Conservation (phyloP, 2,113 vertebrate genomes). For the Saguinus imperator region DNA sequence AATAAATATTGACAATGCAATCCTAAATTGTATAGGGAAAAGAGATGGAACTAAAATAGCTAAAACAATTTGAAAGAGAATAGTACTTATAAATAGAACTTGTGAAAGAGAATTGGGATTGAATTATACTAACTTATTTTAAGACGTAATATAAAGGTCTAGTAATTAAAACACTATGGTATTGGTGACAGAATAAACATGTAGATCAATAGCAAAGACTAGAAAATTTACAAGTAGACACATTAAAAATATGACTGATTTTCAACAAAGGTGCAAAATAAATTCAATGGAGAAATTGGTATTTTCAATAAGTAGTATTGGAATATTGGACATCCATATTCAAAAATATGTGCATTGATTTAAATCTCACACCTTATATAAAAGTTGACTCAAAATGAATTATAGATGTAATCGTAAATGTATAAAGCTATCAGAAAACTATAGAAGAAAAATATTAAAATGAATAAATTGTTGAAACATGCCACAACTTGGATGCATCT, state of each 20-base stretch:
- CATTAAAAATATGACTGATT: background rate
- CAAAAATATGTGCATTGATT: background rate
- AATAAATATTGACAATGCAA: background rate
- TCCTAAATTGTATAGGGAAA: background rate
- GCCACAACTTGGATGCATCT: background rate
- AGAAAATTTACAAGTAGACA: background rate
- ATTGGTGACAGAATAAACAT: background rate
- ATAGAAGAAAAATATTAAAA: background rate
- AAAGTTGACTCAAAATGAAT: background rate
- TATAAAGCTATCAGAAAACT: background rate
- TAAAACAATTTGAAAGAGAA: background rate
- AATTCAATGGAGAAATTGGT: background rate
- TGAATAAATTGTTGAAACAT: background rate
- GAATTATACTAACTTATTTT: background rate
- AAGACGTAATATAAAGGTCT: background rate
- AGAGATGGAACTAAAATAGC: background rate
- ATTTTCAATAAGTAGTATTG: background rate
- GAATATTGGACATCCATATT: background rate
- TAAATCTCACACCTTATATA: background rate
- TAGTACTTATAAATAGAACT: no score
- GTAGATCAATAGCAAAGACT: background rate
- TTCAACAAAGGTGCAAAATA: background rate
- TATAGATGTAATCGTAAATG: background rate
- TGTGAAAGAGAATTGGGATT: background rate
- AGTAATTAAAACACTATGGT: background rate